Base-by-base conservation (phyloP, 2,113 vertebrate genomes). In the Plecotus auritus region DNA sequence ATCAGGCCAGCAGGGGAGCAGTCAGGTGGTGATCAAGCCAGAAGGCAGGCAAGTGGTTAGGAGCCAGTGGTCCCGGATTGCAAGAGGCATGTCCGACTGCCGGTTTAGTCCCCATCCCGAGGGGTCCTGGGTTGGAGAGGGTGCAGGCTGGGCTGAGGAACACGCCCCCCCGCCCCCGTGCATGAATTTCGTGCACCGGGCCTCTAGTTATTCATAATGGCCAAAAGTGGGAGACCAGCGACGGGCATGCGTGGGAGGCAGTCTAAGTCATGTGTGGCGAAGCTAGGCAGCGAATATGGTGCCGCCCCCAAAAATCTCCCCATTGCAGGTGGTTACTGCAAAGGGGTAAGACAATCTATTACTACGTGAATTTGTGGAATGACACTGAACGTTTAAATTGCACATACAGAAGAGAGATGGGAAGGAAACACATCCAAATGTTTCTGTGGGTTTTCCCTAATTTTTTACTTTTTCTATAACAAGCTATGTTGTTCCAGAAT, bases 271-370 rank as follows among this genome's bases (percentile, higher is more conserved):
- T 0, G 40, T 32, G 51, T 5, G 73, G 37, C 16, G 0, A 1
- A 18, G 2, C 28, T 32, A 1, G 22, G 49, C 40, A 1, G 35
- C 12, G 35, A 22, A 49, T 5, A 13, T 0, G 26, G 28, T 1
- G 4, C 17, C 51, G 59, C 35, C 73, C 2, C 5, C 51, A 10
- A 49, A 56, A 23, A 64, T 32, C 61, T 78, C 23, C 37, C 37
- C 10, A 42, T 4, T 18, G 14, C 0, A 5, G 78, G 26, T 0
- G 4, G n/a, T 37, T 47, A 22, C 16, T 0, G 1, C 12, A 26
- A 64, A 26, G 42, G 1, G 20, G 11, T 0, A 59, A 40, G 0
- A 6, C n/a, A 1, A 6, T 2, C 0, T 10, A 2, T n/a, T 0
- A 51, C 8, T 5, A 17, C 37, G 69, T 2, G 13, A 32, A 45